Base-by-base conservation (phyloP, 2,797 vertebrate species). In the Semotilus atromaculatus region DNA sequence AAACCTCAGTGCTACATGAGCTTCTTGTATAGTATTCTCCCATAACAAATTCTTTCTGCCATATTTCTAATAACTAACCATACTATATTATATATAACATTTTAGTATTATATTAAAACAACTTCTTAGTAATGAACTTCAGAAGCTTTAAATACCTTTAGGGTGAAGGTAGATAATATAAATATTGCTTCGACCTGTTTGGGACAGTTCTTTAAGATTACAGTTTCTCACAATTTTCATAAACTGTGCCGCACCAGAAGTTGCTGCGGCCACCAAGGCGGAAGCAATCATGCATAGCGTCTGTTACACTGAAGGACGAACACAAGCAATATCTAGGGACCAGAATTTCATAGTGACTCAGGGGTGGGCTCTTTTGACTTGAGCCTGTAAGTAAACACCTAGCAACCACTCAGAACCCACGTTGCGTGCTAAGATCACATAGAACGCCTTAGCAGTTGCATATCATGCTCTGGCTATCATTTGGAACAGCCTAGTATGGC, bases 71-170 rank as follows among this genome's bases (percentile, higher is more conserved):
- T 21, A 75, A 75, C 72, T n/a, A 3, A 34, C 48, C 7, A n/a
- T 11, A 40, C 16, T 19, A 10, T 51, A 55, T 23, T 74, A 45
- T 29, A 72, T 48, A 45, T 29, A 48, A 18, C 26, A 29, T 72
- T 72, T 48, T 48, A 29, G 43, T 10, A 71, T 29, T 71, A 71
- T 45, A 72, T 74, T 73, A 73, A 73, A 51, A 48, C 18, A 48
- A 51, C 9, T 3, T 51, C 43, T 51, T 34, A 45, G n/a, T 29
- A 45, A 72, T 26, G 5, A 23, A 53, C 29, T 53, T 31, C 19
- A 74, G n/a, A 74, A 36, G 19, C 26, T 75, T 75, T 23, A 36
- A 67, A 34, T 19, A 36, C 18, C 31, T 67, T 36, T 8, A 67
- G 18, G 7, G 1, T 34, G 3, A 8, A 36, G 31, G 31, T 36